Evolutionary conservation across 2,888 invertebrate species (phyloP).

Genomic region (Agonopterix alstromeriana): DNA sequence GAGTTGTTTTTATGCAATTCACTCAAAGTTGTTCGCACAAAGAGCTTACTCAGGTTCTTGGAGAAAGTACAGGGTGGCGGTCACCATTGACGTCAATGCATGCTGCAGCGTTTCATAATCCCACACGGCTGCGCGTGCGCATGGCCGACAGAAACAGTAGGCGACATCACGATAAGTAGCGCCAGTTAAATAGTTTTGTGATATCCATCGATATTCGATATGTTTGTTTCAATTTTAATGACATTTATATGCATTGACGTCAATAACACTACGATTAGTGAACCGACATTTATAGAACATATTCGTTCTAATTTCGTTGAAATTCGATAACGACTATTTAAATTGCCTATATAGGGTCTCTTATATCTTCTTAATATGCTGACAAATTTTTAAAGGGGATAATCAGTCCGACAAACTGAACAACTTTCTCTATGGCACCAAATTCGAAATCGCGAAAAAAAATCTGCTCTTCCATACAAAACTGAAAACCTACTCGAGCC

Average conservation of each 20-base stretch:
- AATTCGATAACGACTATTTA: too few relatives aligned
- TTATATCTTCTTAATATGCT: too few relatives aligned
- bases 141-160: background rate
- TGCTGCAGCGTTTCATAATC: constrained; percentile 42
- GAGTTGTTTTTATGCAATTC: too few relatives aligned
- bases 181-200: background rate
- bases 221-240: constrained; percentile 6
- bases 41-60: constrained; percentile 18
- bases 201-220: constrained; percentile 6
- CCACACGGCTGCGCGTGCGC: constrained; percentile 13
- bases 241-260: constrained; percentile 5
- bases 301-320: too few relatives aligned
- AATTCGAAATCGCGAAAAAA: too few relatives aligned
- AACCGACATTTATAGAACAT: too few relatives aligned
- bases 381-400: too few relatives aligned
- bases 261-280: background rate
- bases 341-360: too few relatives aligned
- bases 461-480: too few relatives aligned
- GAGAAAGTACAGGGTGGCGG: constrained; percentile 51
- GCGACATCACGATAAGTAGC: constrained; percentile 18
- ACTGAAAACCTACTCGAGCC: too few relatives aligned
- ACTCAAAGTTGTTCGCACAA: background rate
- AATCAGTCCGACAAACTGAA: too few relatives aligned
- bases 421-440: too few relatives aligned
- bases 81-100: constrained; percentile 57